Evolutionary conservation across 2,113 vertebrate genomes (phyloP), one percentile per base, ranked within the genome.

Genomic region (Chroicocephalus ridibundus): DNA sequence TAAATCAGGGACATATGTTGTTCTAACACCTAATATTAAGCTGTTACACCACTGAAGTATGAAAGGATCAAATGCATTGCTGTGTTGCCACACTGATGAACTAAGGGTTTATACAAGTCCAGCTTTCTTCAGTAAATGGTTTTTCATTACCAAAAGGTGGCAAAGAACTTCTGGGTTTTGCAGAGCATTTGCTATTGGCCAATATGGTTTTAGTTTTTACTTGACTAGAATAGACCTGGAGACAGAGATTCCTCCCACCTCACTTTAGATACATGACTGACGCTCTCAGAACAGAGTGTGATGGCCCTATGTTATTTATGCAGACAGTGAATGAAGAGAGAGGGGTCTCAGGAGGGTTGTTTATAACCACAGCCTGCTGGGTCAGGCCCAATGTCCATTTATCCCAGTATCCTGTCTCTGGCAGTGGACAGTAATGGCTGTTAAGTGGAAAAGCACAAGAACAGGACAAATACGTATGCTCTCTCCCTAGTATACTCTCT

Each of bases 371-470:
- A 93, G 72, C 69, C 60, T 91, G 34, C 77, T 91, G 65, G 69
- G 55, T 91, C 55, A 60, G 76, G 22, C 44, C 60, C 72, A 86
- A 19, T 58, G n/a, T 75, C 72, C 51, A 82, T 93, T 96, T 93
- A 89, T 78, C 65, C 83, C 32, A 34, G 60, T 88, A 86, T 70
- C 64, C 26, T 55, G 21, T 84, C 77, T 75, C 80, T 95, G 51
- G 42, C 20, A 62, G 83, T 55, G 83, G 76, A 77, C 91, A 92
- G 71, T 94, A 95, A 92, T 77, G 32, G 51, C 82, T 92, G 17
- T 81, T 92, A 78, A 92, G 72, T 82, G 55, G 91, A 96, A 93
- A 94, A 78, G n/a, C n/a, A 62, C 27, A 88, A 75, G 64, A 94
- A 42, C 13, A 42, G 36, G 29, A 65, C 7, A 92, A 94, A 90